Evolutionary conservation across 2,888 invertebrate species (phyloP).

Genomic region (Dynastes hyllus): DNA sequence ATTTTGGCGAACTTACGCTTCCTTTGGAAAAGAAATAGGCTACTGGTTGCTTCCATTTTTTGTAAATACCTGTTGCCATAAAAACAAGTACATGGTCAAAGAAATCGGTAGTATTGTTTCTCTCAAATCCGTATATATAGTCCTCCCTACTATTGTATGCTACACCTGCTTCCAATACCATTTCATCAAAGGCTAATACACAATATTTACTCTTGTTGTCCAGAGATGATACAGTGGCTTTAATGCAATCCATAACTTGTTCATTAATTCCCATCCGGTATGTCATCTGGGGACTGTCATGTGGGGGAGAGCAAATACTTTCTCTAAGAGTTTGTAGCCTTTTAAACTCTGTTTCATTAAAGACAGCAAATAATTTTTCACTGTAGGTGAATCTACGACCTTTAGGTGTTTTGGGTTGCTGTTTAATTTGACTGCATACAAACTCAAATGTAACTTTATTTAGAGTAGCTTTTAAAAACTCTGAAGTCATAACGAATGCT

Average conservation of each 20-base stretch:
- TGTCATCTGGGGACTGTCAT: neutral
- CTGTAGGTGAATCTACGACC: no score
- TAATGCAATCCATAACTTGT: neutral
- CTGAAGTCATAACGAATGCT: no score
- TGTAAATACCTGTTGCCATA: constrained; percentile 6
- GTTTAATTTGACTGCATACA: no score
- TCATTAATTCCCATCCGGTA: neutral
- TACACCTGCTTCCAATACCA: neutral
- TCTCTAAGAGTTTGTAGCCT: no score
- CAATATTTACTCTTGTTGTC: constrained; percentile 1
- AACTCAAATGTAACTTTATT: no score
- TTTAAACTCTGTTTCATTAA: no score
- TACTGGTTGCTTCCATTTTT: constrained; percentile 8
- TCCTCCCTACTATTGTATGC: constrained; percentile 15
- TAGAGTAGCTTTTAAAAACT: no score
- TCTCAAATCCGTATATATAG: constrained; percentile 1
- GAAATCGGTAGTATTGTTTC: constrained; percentile 20
- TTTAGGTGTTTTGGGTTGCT: neutral
- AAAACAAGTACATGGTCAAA: constrained; percentile 23
- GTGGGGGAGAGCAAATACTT: no score
- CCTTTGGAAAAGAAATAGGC: neutral
- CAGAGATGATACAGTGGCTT: constrained; percentile 9
- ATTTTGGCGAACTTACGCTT: neutral
- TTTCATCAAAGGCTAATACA: constrained; percentile 29
- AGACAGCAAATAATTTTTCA: no score